These are phyloP conservation scores for Archips crataeganus DNA, from an alignment of 2,888 invertebrate species.

Conservation along the genomic window DNA sequence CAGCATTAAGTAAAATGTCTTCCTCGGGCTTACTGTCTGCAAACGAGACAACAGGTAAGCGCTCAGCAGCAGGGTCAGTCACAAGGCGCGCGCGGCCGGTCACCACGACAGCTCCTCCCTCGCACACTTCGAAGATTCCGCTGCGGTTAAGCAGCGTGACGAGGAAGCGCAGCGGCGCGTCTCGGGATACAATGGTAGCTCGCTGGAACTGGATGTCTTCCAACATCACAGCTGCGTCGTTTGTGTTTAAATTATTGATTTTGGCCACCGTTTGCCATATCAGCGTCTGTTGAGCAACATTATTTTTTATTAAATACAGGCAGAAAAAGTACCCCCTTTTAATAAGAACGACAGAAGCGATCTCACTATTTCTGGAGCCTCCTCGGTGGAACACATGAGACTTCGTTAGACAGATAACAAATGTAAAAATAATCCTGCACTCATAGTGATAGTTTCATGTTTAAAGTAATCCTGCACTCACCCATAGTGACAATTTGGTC, in stretches of 20 bases:
- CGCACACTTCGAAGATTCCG: constrained; percentile 95
- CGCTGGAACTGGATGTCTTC: constrained; percentile 96
- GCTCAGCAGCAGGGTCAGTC: constrained; percentile 87
- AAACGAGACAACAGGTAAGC: constrained; percentile 78
- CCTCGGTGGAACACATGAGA: no score
- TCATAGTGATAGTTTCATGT: no score
- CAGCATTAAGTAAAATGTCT: constrained; percentile 83
- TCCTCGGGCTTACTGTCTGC: constrained; percentile 52
- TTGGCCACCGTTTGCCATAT: constrained; percentile 96
- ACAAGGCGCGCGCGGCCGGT: constrained; percentile 90
- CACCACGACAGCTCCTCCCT: constrained; percentile 93
- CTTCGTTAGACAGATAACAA: no score
- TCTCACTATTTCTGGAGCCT: no score
- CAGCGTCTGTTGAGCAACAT: constrained; percentile 76
- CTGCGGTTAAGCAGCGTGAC: constrained; percentile 93
- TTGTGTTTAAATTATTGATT: constrained; percentile 89
- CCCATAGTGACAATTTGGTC: no score
- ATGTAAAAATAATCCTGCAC: no score
- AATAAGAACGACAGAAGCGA: no score
- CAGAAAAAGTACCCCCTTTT: no score
- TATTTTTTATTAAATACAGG: not conserved
- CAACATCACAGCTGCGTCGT: constrained; percentile 93
- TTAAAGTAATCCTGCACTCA: no score
- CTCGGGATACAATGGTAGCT: constrained; percentile 96
- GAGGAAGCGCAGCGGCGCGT: constrained; percentile 91